Evolutionary conservation across 2,888 invertebrate genomes (phyloP), one percentile per base, ranked within the genome.

Genomic region (Eristalinus aeneus): DNA sequence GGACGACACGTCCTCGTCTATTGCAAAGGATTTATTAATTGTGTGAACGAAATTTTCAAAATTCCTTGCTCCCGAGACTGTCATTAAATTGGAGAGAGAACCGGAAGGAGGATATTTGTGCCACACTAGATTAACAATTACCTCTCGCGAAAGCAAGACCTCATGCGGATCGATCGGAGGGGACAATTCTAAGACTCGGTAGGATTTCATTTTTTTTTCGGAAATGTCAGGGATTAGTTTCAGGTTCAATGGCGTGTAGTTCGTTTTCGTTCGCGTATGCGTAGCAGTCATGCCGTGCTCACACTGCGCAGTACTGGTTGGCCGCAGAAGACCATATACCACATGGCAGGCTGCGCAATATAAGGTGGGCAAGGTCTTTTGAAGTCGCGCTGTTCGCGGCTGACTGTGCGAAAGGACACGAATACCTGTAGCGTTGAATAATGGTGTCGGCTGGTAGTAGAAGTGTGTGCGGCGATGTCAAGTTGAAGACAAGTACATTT

Each of bases 51-150:
- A 67, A 27, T 65, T 36, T 58, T 67, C 2, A 27, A 27, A 27
- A 27, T 27, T 27, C 27, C 27, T 27, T 27, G 5, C 65, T 72
- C 64, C 9, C 39, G 46, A 67, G 65, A 69, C 69, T 77, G 63
- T 76, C 71, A 67, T 74, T 75, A 73, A 68, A 54, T 53, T 61
- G 69, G 39, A 77, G 39, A 54, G 22, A 11, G 74, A 77, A 82
- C 82, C 86, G 86, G 86, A 86, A 86, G 86, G 77, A 86, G 46
- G 64, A 86, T 81, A 81, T 86, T 82, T 81, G 77, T 82, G 65
- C 82, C 56, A 27, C 77, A 69, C 27, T 78, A 82, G 82, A 74
- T 86, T 86, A 65, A 82, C 34, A 81, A 74, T 73, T 69, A 77
- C 54, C 2, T 2, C 54, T 63, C 82, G 82, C 58, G 54, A 39